Conservation (phyloP, 64 coral and sea anemone genomes). For the Porites australiensis region DNA sequence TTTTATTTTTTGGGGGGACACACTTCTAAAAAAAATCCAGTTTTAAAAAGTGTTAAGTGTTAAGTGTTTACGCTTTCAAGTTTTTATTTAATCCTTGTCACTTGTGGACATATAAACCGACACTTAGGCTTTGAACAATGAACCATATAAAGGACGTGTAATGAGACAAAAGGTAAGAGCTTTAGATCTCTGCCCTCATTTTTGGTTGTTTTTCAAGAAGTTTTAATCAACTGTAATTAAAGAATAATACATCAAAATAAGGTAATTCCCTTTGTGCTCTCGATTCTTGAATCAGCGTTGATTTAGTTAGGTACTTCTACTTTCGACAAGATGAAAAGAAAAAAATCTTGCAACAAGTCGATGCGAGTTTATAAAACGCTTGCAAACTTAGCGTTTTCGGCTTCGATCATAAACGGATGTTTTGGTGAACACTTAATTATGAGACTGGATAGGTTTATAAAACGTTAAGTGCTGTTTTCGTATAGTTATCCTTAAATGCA, state of each 20-base stretch:
- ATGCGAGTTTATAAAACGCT: not conserved
- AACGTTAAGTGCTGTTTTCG: too few species aligned
- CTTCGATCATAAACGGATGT: not conserved
- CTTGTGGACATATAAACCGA: too few species aligned
- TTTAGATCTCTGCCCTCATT: not conserved
- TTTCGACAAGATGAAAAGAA: constrained; percentile 3
- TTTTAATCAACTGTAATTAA: constrained; percentile 13
- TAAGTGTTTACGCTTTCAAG: too few species aligned
- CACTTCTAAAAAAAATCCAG: too few species aligned
- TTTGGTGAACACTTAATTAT: not conserved
- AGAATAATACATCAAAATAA: not conserved
- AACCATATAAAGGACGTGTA: not conserved
- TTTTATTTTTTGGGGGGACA: too few species aligned
- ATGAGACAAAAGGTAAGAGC: not conserved
- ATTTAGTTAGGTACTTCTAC: constrained; percentile 1
- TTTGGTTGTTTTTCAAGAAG: constrained; percentile 2
- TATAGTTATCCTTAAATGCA: too few species aligned
- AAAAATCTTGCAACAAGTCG: not conserved
- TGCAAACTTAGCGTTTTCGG: not conserved
- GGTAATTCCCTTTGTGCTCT: not conserved
- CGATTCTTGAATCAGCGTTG: not conserved
- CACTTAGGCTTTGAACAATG: too few species aligned
- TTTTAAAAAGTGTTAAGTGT: too few species aligned
- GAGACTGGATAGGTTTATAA: not conserved
- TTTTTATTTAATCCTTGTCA: too few species aligned